A percentile compares a stretch with the other conserved stretches of the same genome.
Evolutionary conservation across 1,140 invertebrate genomes (phyloP).

Genomic region (Lordiphosa clarofinis): DNA sequence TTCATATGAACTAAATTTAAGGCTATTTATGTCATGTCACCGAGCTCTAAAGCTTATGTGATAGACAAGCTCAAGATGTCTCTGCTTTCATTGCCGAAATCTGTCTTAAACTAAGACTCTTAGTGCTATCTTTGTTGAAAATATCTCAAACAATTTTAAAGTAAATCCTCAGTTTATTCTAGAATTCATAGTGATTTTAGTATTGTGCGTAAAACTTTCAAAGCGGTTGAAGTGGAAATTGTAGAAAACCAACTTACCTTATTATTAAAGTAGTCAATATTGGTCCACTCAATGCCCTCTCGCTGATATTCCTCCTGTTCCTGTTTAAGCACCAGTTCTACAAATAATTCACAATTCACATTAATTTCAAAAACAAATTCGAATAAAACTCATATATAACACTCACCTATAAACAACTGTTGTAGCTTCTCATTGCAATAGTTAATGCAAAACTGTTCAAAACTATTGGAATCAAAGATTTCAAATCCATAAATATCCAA

Average conservation of each 20-base stretch:
- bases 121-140: no score
- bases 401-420: constrained; percentile 95
- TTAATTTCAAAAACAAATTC: background rate
- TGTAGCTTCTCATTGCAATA: constrained; percentile 99
- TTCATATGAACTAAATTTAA: no score
- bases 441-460: constrained; percentile 97
- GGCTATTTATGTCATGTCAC: no score
- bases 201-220: no score
- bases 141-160: no score
- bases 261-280: constrained; percentile 95
- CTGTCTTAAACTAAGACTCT: no score
- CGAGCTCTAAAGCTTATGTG: no score
- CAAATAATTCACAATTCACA: constrained; percentile 20
- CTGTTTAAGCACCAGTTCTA: constrained; percentile 96
- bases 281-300: constrained; percentile 95
- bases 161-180: no score
- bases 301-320: constrained; percentile 96
- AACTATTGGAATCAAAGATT: constrained; percentile 96
- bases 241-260: constrained; percentile 80
- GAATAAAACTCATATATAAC: background rate
- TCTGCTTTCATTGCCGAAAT: no score
- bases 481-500: constrained; percentile 99
- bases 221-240: no score
- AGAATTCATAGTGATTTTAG: no score
- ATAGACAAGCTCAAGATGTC: no score